These are phyloP conservation scores for Menidia menidia DNA, from an alignment of 2,797 vertebrate genomes.

Conservation along the genomic window DNA sequence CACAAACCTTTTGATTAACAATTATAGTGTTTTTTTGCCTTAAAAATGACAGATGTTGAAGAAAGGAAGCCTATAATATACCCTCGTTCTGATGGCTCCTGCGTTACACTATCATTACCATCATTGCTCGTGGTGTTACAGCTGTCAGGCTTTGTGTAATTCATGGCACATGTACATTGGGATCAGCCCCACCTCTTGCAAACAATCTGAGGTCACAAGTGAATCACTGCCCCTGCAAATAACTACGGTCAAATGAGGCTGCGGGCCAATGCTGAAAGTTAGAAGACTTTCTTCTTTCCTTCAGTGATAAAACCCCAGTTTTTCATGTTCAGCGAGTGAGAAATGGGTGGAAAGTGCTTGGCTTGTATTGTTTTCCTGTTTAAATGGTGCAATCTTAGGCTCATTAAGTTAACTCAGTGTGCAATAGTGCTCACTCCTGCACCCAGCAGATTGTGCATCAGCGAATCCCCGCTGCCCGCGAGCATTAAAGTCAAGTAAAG, in stretches of 20 bases:
- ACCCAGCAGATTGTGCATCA: slow-evolving; percentile 43
- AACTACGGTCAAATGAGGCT: slow-evolving; percentile 35
- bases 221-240: slow-evolving; percentile 37
- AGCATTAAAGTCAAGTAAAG: slow-evolving; percentile 18
- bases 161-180: slow-evolving; percentile 38
- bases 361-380: slow-evolving; percentile 39
- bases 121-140: slow-evolving; percentile 29
- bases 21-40: slow-evolving; percentile 50
- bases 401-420: slow-evolving; percentile 45
- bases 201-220: slow-evolving; percentile 54
- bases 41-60: slow-evolving; percentile 30
- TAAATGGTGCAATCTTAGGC: slow-evolving; percentile 26
- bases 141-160: slow-evolving; percentile 50
- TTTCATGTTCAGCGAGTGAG: slow-evolving; percentile 8
- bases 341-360: slow-evolving; percentile 8
- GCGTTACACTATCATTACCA: slow-evolving; percentile 52
- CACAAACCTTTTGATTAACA: slow-evolving; percentile 59
- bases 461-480: slow-evolving; percentile 25
- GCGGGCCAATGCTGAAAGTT: slow-evolving; percentile 27
- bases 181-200: slow-evolving; percentile 21
- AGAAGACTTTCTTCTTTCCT: slow-evolving; percentile 3
- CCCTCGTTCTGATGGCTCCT: slow-evolving; percentile 27
- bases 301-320: slow-evolving; percentile 16
- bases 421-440: slow-evolving; percentile 21
- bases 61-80: slow-evolving; percentile 33